A percentile compares a stretch with the other conserved stretches of the same genome.
phyloP scores from a whole-genome alignment of 1,140 invertebrate species.

The Sarcophaga peregrina region DNA sequence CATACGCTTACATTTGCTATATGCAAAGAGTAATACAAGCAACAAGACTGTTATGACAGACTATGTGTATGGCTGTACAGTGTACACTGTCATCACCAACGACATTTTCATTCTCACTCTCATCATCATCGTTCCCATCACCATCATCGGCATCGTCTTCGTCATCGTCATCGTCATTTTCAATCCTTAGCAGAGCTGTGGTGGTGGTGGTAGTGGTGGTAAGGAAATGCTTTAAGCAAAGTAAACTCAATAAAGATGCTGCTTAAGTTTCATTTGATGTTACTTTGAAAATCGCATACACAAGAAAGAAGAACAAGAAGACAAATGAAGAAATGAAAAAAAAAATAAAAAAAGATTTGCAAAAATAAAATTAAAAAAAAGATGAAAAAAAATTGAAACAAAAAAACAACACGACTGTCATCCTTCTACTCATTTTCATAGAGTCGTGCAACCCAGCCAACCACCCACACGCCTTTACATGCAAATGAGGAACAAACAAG shows the following conservation, averaged over 20 bases:
- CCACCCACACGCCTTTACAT: too few species aligned
- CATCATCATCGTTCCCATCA: neutral
- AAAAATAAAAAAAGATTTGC: too few species aligned
- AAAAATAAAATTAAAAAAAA: too few species aligned
- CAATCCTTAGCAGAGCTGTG: too few species aligned
- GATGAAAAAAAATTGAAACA: too few species aligned
- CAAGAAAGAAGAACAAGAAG: too few species aligned
- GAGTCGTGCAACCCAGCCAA: too few species aligned
- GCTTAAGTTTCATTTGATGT: constrained; percentile 41
- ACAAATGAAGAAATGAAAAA: too few species aligned
- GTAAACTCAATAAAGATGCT: constrained; percentile 42
- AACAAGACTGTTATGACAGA: constrained; percentile 25
- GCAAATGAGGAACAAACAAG: too few species aligned
- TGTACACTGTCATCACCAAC: neutral
- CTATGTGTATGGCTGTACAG: constrained; percentile 17
- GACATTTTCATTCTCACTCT: neutral
- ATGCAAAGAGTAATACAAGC: neutral
- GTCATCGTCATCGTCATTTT: neutral
- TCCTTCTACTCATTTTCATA: too few species aligned
- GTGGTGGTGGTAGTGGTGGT: too few species aligned
- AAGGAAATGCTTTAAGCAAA: constrained; percentile 39
- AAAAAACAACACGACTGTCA: too few species aligned
- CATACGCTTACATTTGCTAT: neutral
- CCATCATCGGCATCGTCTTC: neutral
- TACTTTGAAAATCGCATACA: neutral